phyloP scores from a whole-genome alignment of 2,797 vertebrate species.

The Tiaroga cobitis region DNA sequence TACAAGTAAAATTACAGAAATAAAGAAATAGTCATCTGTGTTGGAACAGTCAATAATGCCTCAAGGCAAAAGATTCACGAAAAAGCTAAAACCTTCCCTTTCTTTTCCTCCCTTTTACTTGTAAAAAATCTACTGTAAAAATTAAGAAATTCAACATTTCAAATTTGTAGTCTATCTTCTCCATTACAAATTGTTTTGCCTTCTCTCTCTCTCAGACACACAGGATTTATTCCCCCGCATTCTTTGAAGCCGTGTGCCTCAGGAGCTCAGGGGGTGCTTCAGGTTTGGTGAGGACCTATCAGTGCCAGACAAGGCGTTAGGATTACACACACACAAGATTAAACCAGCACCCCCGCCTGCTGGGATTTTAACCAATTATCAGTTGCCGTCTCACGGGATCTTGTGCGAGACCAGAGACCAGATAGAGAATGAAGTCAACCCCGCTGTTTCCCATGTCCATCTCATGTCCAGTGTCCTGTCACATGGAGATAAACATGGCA shows the following conservation, averaged over 20 bases:
- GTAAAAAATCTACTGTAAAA: background rate
- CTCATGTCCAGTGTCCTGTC: constrained; percentile 68
- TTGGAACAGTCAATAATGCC: background rate
- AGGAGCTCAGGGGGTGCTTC: constrained; percentile 64
- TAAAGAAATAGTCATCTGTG: background rate
- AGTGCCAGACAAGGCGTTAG: constrained; percentile 72
- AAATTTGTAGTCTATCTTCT: constrained; percentile 15
- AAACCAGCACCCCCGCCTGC: constrained; percentile 72
- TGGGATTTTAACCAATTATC: constrained; percentile 82
- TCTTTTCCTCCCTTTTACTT: constrained; percentile 38
- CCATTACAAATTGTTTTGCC: constrained; percentile 20
- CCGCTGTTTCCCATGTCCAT: constrained; percentile 68
- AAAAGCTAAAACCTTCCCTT: constrained; percentile 30
- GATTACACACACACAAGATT: constrained; percentile 80
- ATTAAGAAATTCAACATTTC: constrained; percentile 18
- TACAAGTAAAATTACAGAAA: background rate
- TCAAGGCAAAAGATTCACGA: background rate
- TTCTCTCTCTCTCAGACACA: constrained; percentile 14
- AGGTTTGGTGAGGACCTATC: constrained; percentile 72
- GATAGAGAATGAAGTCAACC: constrained; percentile 16
- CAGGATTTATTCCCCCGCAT: constrained; percentile 58
- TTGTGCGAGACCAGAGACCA: constrained; percentile 57
- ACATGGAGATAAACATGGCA: constrained; percentile 77
- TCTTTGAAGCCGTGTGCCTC: constrained; percentile 67
- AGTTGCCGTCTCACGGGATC: constrained; percentile 69